Evolutionary conservation across 1,140 invertebrate species (phyloP), one percentile per base, ranked within the genome.

Genomic region (Procambarus clarkii): DNA sequence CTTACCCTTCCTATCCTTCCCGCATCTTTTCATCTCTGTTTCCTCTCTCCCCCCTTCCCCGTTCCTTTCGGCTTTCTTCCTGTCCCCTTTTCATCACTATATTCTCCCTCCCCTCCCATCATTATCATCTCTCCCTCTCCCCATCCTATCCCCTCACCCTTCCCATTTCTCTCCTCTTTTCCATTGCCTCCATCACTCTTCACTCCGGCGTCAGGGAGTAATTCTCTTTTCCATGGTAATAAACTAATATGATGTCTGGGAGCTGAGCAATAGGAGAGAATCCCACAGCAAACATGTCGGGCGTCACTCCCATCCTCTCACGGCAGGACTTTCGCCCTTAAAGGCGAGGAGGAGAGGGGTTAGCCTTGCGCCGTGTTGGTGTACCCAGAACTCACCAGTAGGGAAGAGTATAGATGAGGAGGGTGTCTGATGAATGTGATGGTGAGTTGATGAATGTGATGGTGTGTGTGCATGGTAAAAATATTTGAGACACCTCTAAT

Each of bases 131-230:
- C 50, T 54, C 4, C 50, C 4, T 69, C 21, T 69, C 15, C 15
- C 21, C 64, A 18, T 69, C 5, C 64, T 5, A 4, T 74, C 69
- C n/a, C 34, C 69, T 74, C 69, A 1, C 5, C 34, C 69, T 34
- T 9, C 8, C 69, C 8, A 4, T 74, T 21, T 74, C n/a, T 34
- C 69, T 54, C 3, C 69, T 74, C 3, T 74, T 21, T 34, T 74
- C 69, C 5, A 0, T 44, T 21, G 5, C 69, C 24, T 34, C 24
- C 69, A 21, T 34, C 69, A 74, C 69, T 24, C 34, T 74, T 34
- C 69, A 74, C 24, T 74, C 69, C 69, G n/a, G 69, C 69, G 69
- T 74, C 24, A 74, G 69, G 69, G 69, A 34, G n/a, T 34, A 74
- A 74, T 74, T 74, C 69, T 74, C 24, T 74, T 34, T 34, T 34